Evolutionary conservation across 92 coral and sea anemone species (phyloP).

Genomic region (Pocillopora grandis): DNA sequence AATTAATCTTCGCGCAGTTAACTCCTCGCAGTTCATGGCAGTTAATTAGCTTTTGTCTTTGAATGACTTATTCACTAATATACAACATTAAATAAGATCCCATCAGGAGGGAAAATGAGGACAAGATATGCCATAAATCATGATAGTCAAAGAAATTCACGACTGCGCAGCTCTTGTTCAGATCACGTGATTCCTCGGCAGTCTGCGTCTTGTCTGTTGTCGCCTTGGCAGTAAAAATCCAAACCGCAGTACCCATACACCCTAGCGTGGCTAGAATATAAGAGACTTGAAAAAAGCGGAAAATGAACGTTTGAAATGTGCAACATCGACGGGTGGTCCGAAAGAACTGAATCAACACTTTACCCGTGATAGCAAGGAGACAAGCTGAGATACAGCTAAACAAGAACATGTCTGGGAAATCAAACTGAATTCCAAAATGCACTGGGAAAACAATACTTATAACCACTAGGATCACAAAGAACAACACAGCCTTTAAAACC

Average conservation of each 20-base stretch:
- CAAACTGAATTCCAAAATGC: conserved; percentile 14
- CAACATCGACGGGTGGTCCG: conserved; percentile 33
- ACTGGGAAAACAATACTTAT: conserved; percentile 60
- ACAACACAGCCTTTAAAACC: conserved; percentile 51
- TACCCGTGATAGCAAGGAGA: conserved; percentile 61
- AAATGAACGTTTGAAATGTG: conserved; percentile 32
- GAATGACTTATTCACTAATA: conserved; percentile 62
- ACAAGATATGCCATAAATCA: conserved; percentile 94
- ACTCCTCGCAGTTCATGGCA: too few species aligned
- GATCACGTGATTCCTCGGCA: conserved; percentile 74
- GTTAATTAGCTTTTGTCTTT: too few species aligned
- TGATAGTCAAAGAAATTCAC: conserved; percentile 82
- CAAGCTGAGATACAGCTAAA: conserved; percentile 71
- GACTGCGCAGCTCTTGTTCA: conserved; percentile 75
- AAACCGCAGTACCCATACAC: conserved; percentile 64
- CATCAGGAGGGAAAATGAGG: conserved; percentile 87
- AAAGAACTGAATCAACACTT: conserved; percentile 48
- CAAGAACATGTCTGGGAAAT: conserved; percentile 77
- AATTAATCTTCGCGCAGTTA: too few species aligned
- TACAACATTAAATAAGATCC: conserved; percentile 84
- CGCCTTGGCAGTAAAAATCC: conserved; percentile 66
- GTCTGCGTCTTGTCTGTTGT: conserved; percentile 69
- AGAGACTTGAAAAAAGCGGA: conserved; percentile 62
- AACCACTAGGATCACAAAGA: conserved; percentile 23
- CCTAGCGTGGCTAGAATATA: conserved; percentile 66